Conservation (phyloP, 1,140 invertebrate genomes). For the Drusus annulatus region DNA sequence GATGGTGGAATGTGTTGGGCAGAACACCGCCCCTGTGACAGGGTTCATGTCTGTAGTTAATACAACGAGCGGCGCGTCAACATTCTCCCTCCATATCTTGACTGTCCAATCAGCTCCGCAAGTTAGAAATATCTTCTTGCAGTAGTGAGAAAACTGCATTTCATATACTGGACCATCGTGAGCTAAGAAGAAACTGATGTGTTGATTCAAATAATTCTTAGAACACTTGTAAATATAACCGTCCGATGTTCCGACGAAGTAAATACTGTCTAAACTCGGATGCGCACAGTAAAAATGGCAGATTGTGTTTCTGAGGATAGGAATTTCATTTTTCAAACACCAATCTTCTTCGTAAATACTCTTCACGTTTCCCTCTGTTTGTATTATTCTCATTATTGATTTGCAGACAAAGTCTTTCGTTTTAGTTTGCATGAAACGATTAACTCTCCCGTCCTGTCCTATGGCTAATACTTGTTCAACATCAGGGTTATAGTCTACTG, state of each 20-base stretch:
- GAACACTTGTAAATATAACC: slow-evolving; percentile 87
- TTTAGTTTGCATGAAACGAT: slow-evolving; percentile 71
- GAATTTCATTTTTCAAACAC: slow-evolving; percentile 69
- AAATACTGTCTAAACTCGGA: slow-evolving; percentile 76
- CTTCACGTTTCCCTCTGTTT: slow-evolving; percentile 76
- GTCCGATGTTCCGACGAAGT: slow-evolving; percentile 87
- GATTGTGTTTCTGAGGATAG: slow-evolving; percentile 73
- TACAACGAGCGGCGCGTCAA: slow-evolving; percentile 77
- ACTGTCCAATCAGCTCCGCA: slow-evolving; percentile 88
- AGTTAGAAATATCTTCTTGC: slow-evolving; percentile 82
- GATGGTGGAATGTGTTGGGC: slow-evolving; percentile 86
- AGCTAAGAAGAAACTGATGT: slow-evolving; percentile 81
- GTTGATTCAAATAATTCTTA: slow-evolving; percentile 75
- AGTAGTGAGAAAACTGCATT: slow-evolving; percentile 85
- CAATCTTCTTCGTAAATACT: slow-evolving; percentile 70
- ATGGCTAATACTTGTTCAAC: slow-evolving; percentile 71
- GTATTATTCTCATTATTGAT: slow-evolving; percentile 76
- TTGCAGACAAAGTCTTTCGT: slow-evolving; percentile 71
- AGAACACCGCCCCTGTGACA: slow-evolving; percentile 82
- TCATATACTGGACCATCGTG: slow-evolving; percentile 86
- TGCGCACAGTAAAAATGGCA: slow-evolving; percentile 78
- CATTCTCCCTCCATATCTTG: slow-evolving; percentile 82
- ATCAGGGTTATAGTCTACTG: slow-evolving; percentile 64
- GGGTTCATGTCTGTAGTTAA: slow-evolving; percentile 72
- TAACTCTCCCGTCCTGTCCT: slow-evolving; percentile 75